Percentiles rank a stretch among this genome's conserved stretches.
These are phyloP conservation scores for Pontoporia blainvillei DNA, from an alignment of 2,113 vertebrate species.

Conservation along the genomic window DNA sequence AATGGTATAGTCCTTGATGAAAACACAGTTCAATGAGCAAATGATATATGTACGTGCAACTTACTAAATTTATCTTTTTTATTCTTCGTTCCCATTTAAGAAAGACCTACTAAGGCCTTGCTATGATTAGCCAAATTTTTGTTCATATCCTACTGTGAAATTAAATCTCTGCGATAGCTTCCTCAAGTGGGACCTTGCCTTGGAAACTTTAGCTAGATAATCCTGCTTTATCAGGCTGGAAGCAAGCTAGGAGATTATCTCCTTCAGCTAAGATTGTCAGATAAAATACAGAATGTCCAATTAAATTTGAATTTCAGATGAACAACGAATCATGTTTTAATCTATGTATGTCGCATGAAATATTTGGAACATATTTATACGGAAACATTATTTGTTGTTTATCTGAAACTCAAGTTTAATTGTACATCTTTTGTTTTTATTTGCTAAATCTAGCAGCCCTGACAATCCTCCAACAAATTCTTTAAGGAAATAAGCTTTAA, in stretches of 20 bases:
- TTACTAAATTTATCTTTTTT: slow-evolving; percentile 6
- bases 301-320: slow-evolving; percentile 11
- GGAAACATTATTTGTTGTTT: background rate
- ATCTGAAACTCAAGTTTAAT: slow-evolving; percentile 7
- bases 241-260: background rate
- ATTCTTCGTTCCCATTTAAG: background rate
- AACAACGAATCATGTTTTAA: background rate
- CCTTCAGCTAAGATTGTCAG: background rate
- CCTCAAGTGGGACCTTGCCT: background rate
- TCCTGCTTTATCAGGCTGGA: background rate
- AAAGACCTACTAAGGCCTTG: background rate
- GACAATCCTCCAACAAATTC: background rate
- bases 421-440: background rate
- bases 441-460: slow-evolving; percentile 18
- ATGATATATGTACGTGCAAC: background rate
- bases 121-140: slow-evolving; percentile 19
- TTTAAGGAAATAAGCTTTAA: background rate
- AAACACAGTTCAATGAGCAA: background rate
- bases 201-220: background rate
- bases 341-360: background rate
- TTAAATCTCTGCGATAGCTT: background rate
- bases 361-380: background rate
- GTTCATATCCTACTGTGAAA: background rate
- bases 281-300: background rate
- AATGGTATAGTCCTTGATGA: background rate